phyloP scores from a whole-genome alignment of 2,797 vertebrate species.

The Coluber constrictor region DNA sequence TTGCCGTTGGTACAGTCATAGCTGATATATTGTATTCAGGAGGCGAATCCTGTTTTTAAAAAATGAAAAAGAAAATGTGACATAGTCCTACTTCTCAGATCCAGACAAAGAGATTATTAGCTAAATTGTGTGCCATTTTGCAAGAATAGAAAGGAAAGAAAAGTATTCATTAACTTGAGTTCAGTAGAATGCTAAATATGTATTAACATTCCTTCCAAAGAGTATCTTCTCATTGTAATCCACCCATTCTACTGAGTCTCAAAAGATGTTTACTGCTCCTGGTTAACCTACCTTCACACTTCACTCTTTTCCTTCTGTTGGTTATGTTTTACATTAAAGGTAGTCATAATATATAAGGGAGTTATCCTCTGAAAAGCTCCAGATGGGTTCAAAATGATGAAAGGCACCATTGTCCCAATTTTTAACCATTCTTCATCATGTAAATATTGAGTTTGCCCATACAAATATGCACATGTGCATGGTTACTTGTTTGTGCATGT shows the following conservation, averaged over 20 bases:
- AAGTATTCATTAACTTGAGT: neutral
- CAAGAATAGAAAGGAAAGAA: neutral
- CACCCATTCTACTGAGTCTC: neutral
- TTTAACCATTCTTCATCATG: neutral
- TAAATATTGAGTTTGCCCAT: neutral
- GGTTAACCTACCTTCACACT: neutral
- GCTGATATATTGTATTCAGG: constrained; percentile 70
- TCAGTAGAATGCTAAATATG: too few species aligned
- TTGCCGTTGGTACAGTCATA: constrained; percentile 77
- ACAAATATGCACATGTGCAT: neutral
- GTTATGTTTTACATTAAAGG: neutral
- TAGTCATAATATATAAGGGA: neutral
- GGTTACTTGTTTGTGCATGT: neutral
- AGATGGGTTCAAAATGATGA: neutral
- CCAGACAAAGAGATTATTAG: neutral
- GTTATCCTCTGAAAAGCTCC: neutral
- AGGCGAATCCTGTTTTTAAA: constrained; percentile 64
- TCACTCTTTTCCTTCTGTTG: neutral
- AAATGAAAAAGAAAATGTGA: neutral
- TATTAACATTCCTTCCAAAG: neutral
- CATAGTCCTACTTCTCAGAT: neutral
- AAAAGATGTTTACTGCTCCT: neutral
- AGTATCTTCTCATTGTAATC: neutral
- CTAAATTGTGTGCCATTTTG: neutral
- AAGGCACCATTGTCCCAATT: neutral